Evolutionary conservation across 2,113 vertebrate species (phyloP).

Genomic region (Otocyon megalotis): DNA sequence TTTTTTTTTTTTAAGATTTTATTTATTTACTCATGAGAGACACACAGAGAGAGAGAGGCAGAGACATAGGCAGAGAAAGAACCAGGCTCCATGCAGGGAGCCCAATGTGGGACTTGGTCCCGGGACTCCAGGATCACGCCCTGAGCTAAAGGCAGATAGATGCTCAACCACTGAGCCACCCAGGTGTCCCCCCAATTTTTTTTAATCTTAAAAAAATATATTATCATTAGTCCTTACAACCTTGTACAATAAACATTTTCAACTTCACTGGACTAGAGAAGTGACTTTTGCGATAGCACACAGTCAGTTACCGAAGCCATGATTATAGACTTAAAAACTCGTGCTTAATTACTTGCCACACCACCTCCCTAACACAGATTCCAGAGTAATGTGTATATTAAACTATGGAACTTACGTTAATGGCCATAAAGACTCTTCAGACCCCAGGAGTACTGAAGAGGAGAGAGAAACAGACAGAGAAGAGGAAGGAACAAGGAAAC

Average conservation of each 20-base stretch:
- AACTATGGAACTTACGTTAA: background rate
- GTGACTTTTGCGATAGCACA: background rate
- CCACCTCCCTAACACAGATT: background rate
- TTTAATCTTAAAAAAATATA: constrained; percentile 1
- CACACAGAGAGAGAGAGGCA: too few relatives aligned
- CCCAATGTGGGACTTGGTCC: too few relatives aligned
- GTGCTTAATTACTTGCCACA: background rate
- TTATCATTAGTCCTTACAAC: constrained; percentile 1
- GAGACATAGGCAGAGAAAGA: too few relatives aligned
- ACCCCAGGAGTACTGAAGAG: background rate
- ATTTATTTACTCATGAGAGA: too few relatives aligned
- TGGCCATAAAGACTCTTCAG: background rate
- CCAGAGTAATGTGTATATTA: background rate
- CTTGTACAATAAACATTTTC: constrained; percentile 3
- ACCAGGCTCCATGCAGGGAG: too few relatives aligned
- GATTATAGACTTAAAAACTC: constrained; percentile 22
- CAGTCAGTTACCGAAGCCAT: background rate
- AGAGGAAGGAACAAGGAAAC: background rate
- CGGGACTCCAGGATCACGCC: too few relatives aligned
- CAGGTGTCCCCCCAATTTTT: too few relatives aligned
- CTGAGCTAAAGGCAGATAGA: too few relatives aligned
- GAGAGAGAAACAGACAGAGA: background rate
- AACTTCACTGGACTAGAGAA: background rate
- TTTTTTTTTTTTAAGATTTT: too few relatives aligned
- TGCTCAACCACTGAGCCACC: too few relatives aligned